phyloP scores from a whole-genome alignment of 2,888 invertebrate genomes.

The Apotomis betuletana region DNA sequence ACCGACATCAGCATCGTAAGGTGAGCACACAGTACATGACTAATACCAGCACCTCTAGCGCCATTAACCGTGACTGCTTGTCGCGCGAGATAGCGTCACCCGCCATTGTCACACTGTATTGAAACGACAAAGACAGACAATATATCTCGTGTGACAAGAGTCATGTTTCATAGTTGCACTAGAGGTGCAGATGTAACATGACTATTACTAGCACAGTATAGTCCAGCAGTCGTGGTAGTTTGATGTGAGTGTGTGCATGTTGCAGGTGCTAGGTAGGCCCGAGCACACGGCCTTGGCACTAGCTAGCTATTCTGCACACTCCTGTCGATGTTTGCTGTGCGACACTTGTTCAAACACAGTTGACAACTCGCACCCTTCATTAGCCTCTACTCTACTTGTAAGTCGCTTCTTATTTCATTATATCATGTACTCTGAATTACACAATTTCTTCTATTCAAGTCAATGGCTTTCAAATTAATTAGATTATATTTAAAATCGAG shows the following conservation, averaged over 20 bases:
- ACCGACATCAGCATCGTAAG: conserved; percentile 8
- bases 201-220: not conserved
- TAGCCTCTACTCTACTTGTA: conserved; percentile 12
- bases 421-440: too few species aligned
- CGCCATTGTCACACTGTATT: too few species aligned
- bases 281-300: conserved; percentile 12
- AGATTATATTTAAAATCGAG: too few species aligned
- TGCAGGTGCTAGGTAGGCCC: conserved; percentile 24
- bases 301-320: conserved; percentile 17
- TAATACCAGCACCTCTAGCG: not conserved
- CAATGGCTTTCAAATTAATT: not conserved
- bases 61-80: too few species aligned
- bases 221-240: not conserved
- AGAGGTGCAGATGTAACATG: too few species aligned
- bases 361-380: conserved; percentile 15
- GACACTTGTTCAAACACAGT: conserved; percentile 27
- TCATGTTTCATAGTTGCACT: too few species aligned
- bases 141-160: too few species aligned
- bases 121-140: too few species aligned
- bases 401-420: conserved; percentile 7
- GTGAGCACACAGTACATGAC: not conserved
- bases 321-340: conserved; percentile 20
- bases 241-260: conserved; percentile 18
- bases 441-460: too few species aligned
- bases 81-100: too few species aligned